Evolutionary conservation across 1,140 invertebrate species (phyloP).

Genomic region (Pogonognathellus flavescens): DNA sequence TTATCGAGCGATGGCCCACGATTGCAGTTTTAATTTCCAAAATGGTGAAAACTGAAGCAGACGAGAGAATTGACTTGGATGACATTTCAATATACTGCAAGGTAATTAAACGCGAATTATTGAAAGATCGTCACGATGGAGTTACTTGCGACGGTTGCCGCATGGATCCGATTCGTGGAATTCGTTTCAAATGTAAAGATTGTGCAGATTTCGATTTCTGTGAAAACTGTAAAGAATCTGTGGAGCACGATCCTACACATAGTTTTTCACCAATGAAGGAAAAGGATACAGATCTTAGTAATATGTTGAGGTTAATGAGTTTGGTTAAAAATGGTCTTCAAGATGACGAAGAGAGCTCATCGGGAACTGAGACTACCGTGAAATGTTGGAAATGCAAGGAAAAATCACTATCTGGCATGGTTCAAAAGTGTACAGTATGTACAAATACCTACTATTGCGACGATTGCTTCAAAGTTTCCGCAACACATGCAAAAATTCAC

Average conservation of each 20-base stretch:
- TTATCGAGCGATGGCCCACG: not conserved
- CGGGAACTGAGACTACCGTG: not conserved
- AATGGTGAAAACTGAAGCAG: not conserved
- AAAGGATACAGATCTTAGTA: not conserved
- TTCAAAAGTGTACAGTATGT: not conserved
- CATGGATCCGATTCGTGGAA: not conserved
- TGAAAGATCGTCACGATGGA: not conserved
- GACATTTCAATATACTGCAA: not conserved
- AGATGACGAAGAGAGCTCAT: not conserved
- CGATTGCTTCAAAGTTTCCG: not conserved
- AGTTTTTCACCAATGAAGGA: not conserved
- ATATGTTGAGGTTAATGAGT: not conserved
- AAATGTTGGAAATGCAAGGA: slow-evolving; percentile 1
- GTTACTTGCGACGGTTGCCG: not conserved
- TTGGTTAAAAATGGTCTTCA: not conserved
- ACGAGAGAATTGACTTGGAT: not conserved
- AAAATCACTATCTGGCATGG: not conserved
- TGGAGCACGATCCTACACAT: not conserved
- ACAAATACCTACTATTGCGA: not conserved
- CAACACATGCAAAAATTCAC: not conserved
- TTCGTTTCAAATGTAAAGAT: slow-evolving; percentile 30
- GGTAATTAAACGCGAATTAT: not conserved
- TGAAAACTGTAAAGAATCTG: not conserved
- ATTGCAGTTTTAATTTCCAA: not conserved
- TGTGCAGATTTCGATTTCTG: slow-evolving; percentile 39